phyloP scores from a whole-genome alignment of 2,888 invertebrate genomes.

The Aphidoletes aphidimyza region DNA sequence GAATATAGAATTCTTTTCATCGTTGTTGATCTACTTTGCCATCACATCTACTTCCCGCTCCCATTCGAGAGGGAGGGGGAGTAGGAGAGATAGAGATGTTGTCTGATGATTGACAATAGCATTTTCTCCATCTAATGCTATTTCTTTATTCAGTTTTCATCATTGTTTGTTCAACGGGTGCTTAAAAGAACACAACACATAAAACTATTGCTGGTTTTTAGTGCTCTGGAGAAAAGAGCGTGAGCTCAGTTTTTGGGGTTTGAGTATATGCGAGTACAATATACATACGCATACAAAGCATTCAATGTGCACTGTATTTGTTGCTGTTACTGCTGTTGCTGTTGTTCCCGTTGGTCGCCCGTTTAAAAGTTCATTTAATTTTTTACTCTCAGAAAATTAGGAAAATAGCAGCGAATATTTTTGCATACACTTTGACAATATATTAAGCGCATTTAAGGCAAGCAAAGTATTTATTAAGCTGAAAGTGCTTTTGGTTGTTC shows the following conservation, averaged over 20 bases:
- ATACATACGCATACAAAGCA: slow-evolving; percentile 5
- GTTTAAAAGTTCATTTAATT: background rate
- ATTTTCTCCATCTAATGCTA: slow-evolving; percentile 40
- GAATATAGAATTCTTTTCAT: background rate
- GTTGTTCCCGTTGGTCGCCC: background rate
- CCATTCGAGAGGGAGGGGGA: no score
- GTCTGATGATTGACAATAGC: slow-evolving; percentile 7
- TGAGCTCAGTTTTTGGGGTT: no score
- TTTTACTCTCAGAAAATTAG: background rate
- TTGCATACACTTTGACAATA: slow-evolving; percentile 51
- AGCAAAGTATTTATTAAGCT: slow-evolving; percentile 30
- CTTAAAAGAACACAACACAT: background rate
- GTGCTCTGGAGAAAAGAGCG: background rate
- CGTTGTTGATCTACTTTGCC: background rate
- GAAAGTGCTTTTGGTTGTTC: slow-evolving; percentile 48
- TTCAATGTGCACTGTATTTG: background rate
- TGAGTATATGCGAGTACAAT: background rate
- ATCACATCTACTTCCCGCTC: background rate
- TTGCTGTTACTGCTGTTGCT: background rate
- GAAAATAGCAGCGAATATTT: slow-evolving; percentile 20
- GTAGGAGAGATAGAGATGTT: no score
- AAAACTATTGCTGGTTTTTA: slow-evolving; percentile 44
- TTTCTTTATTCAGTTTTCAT: slow-evolving; percentile 27
- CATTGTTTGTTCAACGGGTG: slow-evolving; percentile 9
- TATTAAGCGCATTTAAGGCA: slow-evolving; percentile 49